Percentiles rank a stretch among this genome's conserved stretches.
These are phyloP conservation scores for Plecturocebus donacophilus DNA, from an alignment of 2,113 vertebrate genomes.

Conservation along the genomic window DNA sequence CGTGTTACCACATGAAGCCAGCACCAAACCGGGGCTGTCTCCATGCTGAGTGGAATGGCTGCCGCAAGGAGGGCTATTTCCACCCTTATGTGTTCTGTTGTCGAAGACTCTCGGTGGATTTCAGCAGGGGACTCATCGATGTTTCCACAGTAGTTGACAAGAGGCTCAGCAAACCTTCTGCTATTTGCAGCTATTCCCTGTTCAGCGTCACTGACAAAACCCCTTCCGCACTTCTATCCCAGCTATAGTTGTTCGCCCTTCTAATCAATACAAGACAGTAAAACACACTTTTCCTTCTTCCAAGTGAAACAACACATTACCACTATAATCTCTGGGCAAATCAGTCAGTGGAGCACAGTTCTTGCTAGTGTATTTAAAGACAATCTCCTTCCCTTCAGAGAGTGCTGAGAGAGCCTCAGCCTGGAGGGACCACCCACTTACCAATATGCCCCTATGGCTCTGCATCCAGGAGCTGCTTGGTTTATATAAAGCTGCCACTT, in stretches of 20 bases:
- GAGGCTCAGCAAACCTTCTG: not conserved
- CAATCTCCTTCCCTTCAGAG: not conserved
- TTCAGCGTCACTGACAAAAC: not conserved
- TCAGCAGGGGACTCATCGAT: not conserved
- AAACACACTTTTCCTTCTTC: not conserved
- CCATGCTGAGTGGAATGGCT: not conserved
- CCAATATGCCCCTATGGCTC: rapidly evolving
- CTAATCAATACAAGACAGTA: not conserved
- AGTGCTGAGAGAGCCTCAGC: not conserved
- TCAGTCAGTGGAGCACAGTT: not conserved
- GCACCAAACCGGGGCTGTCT: not conserved
- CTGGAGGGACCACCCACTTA: not conserved
- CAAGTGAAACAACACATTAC: not conserved
- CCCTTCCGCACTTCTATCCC: too few relatives aligned
- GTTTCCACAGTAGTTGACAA: not conserved
- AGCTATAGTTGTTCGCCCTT: not conserved
- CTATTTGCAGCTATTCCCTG: not conserved
- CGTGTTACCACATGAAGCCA: not conserved
- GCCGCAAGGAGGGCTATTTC: not conserved
- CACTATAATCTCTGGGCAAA: not conserved
- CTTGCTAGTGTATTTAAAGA: not conserved
- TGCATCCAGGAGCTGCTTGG: not conserved
- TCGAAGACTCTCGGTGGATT: not conserved
- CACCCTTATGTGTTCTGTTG: not conserved
- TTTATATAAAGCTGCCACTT: not conserved